A percentile compares a stretch with the other conserved stretches of the same genome.
Evolutionary conservation across 2,888 invertebrate species (phyloP).

Genomic region (Steinernema scapterisci): DNA sequence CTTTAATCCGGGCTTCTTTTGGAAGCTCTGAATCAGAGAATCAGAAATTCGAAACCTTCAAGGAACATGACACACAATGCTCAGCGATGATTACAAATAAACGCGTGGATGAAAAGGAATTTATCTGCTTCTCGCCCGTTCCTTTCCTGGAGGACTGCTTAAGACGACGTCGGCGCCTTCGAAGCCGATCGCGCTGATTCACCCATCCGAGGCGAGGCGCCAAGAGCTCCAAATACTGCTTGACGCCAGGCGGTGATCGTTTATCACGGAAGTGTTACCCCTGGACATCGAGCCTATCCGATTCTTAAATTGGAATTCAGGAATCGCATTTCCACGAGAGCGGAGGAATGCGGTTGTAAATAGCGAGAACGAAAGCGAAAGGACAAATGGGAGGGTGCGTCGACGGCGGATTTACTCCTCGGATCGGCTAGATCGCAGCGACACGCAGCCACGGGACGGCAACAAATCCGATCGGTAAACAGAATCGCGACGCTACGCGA

Average conservation of each 20-base stretch:
- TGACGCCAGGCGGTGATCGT: neutral
- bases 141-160: neutral
- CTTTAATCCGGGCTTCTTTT: no score
- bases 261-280: neutral
- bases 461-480: constrained; percentile 22
- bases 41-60: neutral
- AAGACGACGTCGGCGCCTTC: neutral
- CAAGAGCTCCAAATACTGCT: neutral
- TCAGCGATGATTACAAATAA: constrained; percentile 25
- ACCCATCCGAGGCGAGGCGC: constrained; percentile 17
- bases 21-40: neutral
- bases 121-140: constrained; percentile 22
- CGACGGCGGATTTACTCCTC: constrained; percentile 11
- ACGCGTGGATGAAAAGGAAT: constrained; percentile 23
- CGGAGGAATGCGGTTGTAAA: neutral
- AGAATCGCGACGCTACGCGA: neutral
- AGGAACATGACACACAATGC: neutral
- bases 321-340: neutral
- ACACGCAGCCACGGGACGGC: neutral
- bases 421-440: constrained; percentile 2
- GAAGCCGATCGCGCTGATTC: constrained; percentile 29
- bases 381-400: neutral
- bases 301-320: neutral
- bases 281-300: neutral
- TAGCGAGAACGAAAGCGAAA: neutral